Evolutionary conservation across 2,888 invertebrate species (phyloP).

Genomic region (Cylindroiulus punctatus): DNA sequence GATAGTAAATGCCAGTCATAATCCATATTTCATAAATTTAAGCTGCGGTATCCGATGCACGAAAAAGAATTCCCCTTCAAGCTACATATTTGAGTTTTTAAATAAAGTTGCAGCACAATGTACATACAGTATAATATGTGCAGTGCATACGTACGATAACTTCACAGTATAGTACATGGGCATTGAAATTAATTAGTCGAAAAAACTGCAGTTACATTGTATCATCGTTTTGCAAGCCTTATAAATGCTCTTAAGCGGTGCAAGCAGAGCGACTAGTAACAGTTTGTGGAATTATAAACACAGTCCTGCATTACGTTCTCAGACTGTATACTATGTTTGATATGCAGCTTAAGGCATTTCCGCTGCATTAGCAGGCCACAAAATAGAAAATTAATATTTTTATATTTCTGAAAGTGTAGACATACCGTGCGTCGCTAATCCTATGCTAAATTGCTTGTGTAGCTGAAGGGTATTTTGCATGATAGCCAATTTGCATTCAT

Average conservation of each 20-base stretch:
- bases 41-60: background rate
- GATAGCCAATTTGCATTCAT: background rate
- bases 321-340: slow-evolving; percentile 12
- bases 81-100: background rate
- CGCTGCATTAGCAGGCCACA: slow-evolving; percentile 23
- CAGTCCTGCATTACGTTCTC: background rate
- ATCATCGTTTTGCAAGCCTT: background rate
- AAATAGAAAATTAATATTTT: slow-evolving; percentile 39
- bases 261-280: background rate
- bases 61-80: background rate
- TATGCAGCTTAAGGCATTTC: slow-evolving; percentile 19
- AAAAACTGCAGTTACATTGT: background rate
- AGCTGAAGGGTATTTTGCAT: background rate
- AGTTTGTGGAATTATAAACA: background rate
- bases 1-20: background rate
- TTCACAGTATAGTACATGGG: background rate
- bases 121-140: background rate
- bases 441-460: background rate
- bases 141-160: background rate
- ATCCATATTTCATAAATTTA: background rate
- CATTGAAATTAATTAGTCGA: background rate
- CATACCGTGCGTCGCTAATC: background rate
- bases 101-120: background rate
- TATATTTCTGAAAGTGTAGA: background rate
- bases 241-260: background rate